Percentiles rank a stretch among this genome's conserved stretches.
Conservation (phyloP, 1,140 invertebrate species). For the Drosophila punjabiensis region DNA sequence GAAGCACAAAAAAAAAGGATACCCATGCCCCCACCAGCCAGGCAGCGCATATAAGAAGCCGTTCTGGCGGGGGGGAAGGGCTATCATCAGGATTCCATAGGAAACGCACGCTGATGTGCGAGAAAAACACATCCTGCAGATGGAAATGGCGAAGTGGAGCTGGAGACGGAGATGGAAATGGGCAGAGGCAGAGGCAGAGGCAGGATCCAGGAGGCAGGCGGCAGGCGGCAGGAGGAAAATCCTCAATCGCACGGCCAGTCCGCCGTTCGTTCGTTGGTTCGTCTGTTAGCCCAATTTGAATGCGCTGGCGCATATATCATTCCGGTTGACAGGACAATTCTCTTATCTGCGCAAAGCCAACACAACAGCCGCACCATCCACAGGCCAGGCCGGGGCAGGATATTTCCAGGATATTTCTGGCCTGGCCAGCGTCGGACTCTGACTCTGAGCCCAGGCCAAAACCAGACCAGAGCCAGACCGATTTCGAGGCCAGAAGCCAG, state of each 20-base stretch:
- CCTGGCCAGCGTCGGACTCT: constrained; percentile 30
- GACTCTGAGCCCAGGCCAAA: constrained; percentile 26
- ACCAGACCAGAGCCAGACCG: constrained; percentile 48
- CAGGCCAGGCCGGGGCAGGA: constrained; percentile 24
- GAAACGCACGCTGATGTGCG: constrained; percentile 82
- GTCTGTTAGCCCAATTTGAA: constrained; percentile 85
- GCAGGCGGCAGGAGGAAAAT: constrained; percentile 29
- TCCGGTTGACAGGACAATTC: constrained; percentile 85
- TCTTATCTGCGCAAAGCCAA: constrained; percentile 85
- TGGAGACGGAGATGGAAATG: constrained; percentile 7
- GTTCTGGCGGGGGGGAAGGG: constrained; percentile 19
- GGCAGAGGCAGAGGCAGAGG: background rate
- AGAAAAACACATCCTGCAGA: constrained; percentile 78
- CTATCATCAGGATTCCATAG: constrained; percentile 73
- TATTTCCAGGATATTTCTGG: constrained; percentile 38
- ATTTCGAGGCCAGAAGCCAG: constrained; percentile 39
- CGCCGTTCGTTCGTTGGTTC: constrained; percentile 42
- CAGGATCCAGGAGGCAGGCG: background rate
- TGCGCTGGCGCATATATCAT: constrained; percentile 85
- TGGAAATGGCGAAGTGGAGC: constrained; percentile 22
- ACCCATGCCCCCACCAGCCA: constrained; percentile 30
- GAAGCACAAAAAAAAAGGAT: constrained; percentile 28
- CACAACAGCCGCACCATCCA: constrained; percentile 73
- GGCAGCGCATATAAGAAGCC: constrained; percentile 37
- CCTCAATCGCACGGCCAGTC: constrained; percentile 56